Percentiles rank a stretch among this genome's conserved stretches.
These are phyloP conservation scores for Phaonia tiefii DNA, from an alignment of 2,888 invertebrate species.

Conservation along the genomic window DNA sequence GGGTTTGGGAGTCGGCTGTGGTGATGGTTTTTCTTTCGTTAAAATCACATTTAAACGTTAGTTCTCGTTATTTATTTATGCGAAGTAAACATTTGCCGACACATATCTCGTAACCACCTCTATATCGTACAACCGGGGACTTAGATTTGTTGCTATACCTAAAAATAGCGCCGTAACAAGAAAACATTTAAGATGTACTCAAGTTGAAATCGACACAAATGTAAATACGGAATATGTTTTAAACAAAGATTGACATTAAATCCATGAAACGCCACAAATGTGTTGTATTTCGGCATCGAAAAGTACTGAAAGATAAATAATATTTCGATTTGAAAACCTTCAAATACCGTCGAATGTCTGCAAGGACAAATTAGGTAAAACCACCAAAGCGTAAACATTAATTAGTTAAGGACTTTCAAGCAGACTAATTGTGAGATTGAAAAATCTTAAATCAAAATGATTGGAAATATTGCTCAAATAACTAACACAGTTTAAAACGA, in stretches of 20 bases:
- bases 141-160: no score
- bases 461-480: conserved; percentile 11
- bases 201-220: not conserved
- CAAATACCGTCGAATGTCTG: not conserved
- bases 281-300: conserved; percentile 23
- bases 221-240: conserved; percentile 31
- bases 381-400: conserved; percentile 57
- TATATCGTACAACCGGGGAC: not conserved
- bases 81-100: conserved; percentile 48
- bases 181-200: conserved; percentile 14
- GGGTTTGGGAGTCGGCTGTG: not conserved
- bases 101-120: conserved; percentile 33
- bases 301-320: conserved; percentile 18
- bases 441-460: not conserved
- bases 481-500: conserved; percentile 32
- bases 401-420: conserved; percentile 51
- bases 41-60: conserved; percentile 9
- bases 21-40: no score
- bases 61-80: conserved; percentile 21
- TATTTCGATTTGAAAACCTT: not conserved
- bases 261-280: conserved; percentile 44
- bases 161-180: conserved; percentile 57
- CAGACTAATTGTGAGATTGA: conserved; percentile 3
- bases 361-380: conserved; percentile 16
- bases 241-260: conserved; percentile 56